phyloP scores from a whole-genome alignment of 1,140 invertebrate genomes.

The Zaprionus lachaisei region DNA sequence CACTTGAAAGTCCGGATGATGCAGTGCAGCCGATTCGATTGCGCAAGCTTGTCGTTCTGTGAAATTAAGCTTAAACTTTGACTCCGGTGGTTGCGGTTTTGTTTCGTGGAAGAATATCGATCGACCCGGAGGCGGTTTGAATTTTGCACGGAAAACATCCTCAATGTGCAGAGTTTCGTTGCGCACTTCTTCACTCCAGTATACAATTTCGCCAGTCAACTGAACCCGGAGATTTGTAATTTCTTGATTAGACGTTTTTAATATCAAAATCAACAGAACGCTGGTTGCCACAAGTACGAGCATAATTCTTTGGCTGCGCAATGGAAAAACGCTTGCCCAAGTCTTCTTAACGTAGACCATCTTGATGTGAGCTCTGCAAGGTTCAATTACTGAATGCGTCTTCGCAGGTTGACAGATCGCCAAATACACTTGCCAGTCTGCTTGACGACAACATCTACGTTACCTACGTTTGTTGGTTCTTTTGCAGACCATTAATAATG shows the following conservation, averaged over 20 bases:
- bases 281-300: neutral
- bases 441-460: neutral
- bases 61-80: conserved; percentile 59
- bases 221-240: neutral
- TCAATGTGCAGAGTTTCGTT: conserved; percentile 30
- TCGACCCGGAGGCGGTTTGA: conserved; percentile 81
- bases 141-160: conserved; percentile 58
- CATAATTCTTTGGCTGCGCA: neutral
- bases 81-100: conserved; percentile 74
- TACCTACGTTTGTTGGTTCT: neutral
- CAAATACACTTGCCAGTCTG: neutral
- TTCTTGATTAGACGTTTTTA: neutral
- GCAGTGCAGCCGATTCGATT: conserved; percentile 88
- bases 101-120: conserved; percentile 87
- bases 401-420: neutral
- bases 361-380: neutral
- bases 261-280: neutral
- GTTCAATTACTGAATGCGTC: neutral
- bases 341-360: neutral
- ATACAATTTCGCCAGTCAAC: neutral
- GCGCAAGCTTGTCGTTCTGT: conserved; percentile 88
- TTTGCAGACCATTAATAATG: too few relatives aligned
- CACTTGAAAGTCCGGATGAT: conserved; percentile 86
- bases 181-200: neutral
- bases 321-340: neutral